Evolutionary conservation across 2,113 vertebrate species (phyloP).

Genomic region (Genyomyrus donnyi): DNA sequence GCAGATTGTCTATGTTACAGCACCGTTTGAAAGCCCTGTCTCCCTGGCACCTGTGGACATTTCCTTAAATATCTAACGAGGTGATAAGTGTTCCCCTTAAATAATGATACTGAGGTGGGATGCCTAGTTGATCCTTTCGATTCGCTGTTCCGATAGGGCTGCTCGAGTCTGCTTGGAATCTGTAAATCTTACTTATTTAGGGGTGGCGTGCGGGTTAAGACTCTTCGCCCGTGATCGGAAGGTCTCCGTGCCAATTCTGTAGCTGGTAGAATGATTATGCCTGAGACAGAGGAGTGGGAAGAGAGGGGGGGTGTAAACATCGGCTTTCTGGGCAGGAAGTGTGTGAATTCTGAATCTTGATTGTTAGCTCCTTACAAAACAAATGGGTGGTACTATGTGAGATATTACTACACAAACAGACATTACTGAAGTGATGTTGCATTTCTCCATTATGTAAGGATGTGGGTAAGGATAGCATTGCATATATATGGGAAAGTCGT

Average conservation of each 20-base stretch:
- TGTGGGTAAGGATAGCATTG: background rate
- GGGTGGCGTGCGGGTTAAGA: background rate
- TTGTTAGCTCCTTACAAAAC: background rate
- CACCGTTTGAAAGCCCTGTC: background rate
- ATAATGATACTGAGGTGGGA: background rate
- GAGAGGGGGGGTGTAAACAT: background rate
- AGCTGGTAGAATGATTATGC: background rate
- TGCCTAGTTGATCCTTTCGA: background rate
- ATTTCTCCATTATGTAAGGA: background rate
- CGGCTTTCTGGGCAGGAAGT: background rate
- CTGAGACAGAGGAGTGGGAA: background rate
- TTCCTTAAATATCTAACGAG: background rate
- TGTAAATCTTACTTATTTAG: background rate
- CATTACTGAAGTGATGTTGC: background rate
- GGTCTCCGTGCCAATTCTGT: background rate
- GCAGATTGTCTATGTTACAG: background rate
- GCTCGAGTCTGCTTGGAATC: background rate
- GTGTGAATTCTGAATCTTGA: background rate
- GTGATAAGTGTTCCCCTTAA: background rate
- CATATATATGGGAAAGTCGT: background rate
- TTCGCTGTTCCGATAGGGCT: background rate
- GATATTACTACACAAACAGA: background rate
- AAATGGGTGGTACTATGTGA: background rate
- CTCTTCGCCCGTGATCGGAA: background rate
- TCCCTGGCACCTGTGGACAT: background rate